Evolutionary conservation across 1,140 invertebrate species (phyloP).

Genomic region (Caenorhabditis tropicalis): DNA sequence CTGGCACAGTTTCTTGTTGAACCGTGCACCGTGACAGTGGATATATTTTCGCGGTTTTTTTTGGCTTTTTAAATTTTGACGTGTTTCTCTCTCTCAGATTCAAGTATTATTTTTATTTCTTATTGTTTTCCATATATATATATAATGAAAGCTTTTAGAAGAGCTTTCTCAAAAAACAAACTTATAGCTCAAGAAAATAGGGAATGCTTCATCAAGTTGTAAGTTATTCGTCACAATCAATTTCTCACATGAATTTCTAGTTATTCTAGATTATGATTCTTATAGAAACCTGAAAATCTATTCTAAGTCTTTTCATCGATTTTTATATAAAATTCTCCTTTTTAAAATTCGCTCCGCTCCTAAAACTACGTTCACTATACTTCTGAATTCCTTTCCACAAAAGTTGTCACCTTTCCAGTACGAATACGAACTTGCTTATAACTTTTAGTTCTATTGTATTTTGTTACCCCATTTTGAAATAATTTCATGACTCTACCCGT

Average conservation of each 20-base stretch:
- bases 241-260: no score
- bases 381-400: no score
- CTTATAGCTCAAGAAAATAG: background rate
- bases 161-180: background rate
- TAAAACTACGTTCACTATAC: no score
- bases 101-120: background rate
- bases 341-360: no score
- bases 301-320: no score
- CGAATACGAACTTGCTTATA: no score
- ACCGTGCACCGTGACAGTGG: background rate
- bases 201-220: background rate
- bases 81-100: background rate
- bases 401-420: no score
- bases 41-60: constrained; percentile 5
- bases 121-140: background rate
- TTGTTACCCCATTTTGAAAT: no score
- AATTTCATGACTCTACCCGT: no score
- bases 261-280: background rate
- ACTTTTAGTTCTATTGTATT: no score
- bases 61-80: background rate
- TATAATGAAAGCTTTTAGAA: constrained; percentile 27
- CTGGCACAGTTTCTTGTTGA: background rate
- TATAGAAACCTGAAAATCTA: background rate
- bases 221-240: background rate
- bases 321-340: no score